Base-by-base conservation (phyloP, 1,140 invertebrate species). In the Atta texana region DNA sequence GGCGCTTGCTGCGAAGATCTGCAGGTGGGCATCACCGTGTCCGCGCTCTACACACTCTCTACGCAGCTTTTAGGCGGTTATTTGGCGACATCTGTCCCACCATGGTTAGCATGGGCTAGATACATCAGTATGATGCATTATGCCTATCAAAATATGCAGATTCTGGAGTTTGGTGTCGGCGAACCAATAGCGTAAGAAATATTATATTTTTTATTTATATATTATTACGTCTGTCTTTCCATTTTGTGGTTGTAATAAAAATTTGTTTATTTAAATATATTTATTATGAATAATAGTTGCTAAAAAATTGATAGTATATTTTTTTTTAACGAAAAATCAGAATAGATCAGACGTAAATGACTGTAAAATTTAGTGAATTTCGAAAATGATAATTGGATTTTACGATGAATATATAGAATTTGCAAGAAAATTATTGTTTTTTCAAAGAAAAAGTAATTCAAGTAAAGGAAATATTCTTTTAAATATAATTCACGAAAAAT, bases 71-170 rank as follows among this genome's bases (percentile, higher is more conserved):
- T 98, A 93, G 98, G 98, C 85, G 98, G 97, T 39, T 98, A 97
- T 94, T 96, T 98, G 84, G 97, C 97, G 18, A 97, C 97, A 44
- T 96, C 97, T 88, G 97, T 98, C 85, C 97, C 97, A 53, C 94
- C 96, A 63, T 98, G 97, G 96, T 93, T 98, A n/a, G 96, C 97
- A 85, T 98, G 97, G 97, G 96, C 97, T 90, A 96, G 97, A 85
- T 98, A 98, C 92, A 95, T 97, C 66, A 97, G 96, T 55, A 97
- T 98, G 96, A 97, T 98, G 18, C 97, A 98, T 93, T 98, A 98
- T 94, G 97, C 97, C 69, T 98, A 97, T 93, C 97, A 98, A 93
- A 98, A 98, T 93, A 98, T 98, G 97, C 97, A 98, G 94, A 97
- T 98, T 86, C 96, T 98, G 12, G 98, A 98, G 93, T 98, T 98